Conservation (phyloP, 2,113 vertebrate species). For the Cyanocitta stelleri region DNA sequence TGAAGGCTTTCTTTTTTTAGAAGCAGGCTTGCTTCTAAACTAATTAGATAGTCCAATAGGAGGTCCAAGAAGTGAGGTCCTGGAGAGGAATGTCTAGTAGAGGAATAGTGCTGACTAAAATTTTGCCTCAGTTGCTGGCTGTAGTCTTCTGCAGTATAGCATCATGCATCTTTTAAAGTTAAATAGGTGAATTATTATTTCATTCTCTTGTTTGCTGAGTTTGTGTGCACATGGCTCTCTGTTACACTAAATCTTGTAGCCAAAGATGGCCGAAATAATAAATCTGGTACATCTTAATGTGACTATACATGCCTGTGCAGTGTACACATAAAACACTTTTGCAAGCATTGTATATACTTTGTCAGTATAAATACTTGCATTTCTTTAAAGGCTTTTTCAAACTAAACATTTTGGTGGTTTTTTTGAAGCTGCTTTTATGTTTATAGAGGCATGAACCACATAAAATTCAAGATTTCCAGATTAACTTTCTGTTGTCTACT, state of each 20-base stretch:
- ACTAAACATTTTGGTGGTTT: background rate
- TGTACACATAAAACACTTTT: background rate
- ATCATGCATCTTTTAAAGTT: background rate
- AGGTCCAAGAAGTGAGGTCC: background rate
- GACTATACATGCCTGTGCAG: background rate
- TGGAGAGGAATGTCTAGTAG: background rate
- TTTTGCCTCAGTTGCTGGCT: background rate
- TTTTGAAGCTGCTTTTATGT: background rate
- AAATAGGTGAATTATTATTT: background rate
- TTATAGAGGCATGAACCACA: background rate
- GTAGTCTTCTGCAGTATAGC: background rate
- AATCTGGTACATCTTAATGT: background rate
- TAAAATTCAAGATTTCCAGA: background rate
- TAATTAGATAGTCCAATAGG: background rate
- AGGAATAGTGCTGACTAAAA: background rate
- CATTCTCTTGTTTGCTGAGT: background rate
- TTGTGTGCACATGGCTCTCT: background rate
- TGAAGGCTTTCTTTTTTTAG: background rate
- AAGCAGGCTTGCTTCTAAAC: background rate
- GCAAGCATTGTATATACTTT: background rate
- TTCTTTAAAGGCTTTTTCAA: background rate
- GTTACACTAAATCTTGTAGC: background rate
- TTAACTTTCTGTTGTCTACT: background rate
- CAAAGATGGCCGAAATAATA: background rate
- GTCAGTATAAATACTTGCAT: background rate